These are phyloP conservation scores for Aphelocoma californica DNA, from an alignment of 2,797 vertebrate species.

Conservation along the genomic window DNA sequence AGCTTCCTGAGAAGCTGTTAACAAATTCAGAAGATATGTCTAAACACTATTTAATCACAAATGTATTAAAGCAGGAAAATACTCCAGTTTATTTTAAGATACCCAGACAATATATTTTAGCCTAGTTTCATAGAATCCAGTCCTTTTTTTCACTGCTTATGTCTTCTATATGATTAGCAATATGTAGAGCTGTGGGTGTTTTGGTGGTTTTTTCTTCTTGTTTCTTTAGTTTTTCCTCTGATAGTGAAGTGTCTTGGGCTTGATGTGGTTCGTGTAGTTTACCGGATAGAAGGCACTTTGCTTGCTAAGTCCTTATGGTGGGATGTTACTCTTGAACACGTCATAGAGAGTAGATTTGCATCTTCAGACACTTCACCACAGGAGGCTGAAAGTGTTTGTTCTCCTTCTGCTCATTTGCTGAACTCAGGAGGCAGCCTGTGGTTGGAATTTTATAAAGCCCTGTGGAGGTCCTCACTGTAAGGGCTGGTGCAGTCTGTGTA, in stretches of 20 bases:
- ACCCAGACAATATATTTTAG: not conserved
- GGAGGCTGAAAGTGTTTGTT: not conserved
- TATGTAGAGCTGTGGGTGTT: not conserved
- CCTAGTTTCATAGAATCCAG: not conserved
- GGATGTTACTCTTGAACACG: rapidly evolving
- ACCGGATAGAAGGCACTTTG: not conserved
- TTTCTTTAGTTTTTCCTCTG: not conserved
- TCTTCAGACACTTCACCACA: not conserved
- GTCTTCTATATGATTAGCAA: not conserved
- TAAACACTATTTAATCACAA: not conserved
- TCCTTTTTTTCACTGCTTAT: not conserved
- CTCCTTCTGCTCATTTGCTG: not conserved
- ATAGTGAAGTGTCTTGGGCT: not conserved
- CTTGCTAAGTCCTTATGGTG: not conserved
- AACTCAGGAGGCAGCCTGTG: rapidly evolving
- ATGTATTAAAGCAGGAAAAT: not conserved
- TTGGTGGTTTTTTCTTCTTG: not conserved
- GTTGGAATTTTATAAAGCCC: not conserved
- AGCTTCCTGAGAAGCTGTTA: not conserved
- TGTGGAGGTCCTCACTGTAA: not conserved
- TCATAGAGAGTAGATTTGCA: rapidly evolving
- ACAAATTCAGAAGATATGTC: not conserved
- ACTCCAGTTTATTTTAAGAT: not conserved
- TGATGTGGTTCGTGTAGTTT: not conserved
- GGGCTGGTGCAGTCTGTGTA: not conserved